These are phyloP conservation scores for Monoplex corrugatus DNA, from an alignment of 2,888 invertebrate species.

Conservation along the genomic window DNA sequence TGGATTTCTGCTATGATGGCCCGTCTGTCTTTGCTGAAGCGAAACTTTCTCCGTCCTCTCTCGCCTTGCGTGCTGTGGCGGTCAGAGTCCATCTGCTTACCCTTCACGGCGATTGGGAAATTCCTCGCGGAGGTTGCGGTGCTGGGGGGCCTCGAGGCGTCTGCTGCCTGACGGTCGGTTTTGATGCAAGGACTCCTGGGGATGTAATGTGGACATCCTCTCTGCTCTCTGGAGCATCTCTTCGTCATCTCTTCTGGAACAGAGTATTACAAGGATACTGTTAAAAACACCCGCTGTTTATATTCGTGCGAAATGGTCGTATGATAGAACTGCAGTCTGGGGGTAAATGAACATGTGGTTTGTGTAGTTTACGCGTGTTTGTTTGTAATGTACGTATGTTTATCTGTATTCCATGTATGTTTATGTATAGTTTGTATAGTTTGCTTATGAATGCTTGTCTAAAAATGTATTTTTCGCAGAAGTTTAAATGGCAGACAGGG, in stretches of 20 bases:
- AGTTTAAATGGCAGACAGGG: no score
- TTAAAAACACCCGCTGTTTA: neutral
- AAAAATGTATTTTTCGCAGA: no score
- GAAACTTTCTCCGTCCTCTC: neutral
- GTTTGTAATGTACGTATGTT: no score
- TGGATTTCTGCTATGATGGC: neutral
- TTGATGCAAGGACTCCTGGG: constrained; percentile 22
- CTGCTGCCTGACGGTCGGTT: neutral
- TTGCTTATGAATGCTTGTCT: no score
- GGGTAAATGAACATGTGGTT: no score
- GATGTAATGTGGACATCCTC: neutral
- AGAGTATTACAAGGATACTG: neutral
- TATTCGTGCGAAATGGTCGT: no score
- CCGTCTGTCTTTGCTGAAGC: neutral
- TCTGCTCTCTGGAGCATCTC: neutral
- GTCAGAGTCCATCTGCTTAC: neutral
- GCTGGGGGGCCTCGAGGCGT: neutral
- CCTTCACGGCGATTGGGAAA: neutral
- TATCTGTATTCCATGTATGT: neutral
- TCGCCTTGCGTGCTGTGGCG: neutral
- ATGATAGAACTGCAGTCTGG: no score
- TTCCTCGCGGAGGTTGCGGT: neutral
- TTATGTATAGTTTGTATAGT: no score
- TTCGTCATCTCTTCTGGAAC: neutral
- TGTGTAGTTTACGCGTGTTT: no score